A percentile compares a stretch with the other conserved stretches of the same genome.
phyloP scores from a whole-genome alignment of 2,113 vertebrate genomes.

The Ictidomys tridecemlineatus region DNA sequence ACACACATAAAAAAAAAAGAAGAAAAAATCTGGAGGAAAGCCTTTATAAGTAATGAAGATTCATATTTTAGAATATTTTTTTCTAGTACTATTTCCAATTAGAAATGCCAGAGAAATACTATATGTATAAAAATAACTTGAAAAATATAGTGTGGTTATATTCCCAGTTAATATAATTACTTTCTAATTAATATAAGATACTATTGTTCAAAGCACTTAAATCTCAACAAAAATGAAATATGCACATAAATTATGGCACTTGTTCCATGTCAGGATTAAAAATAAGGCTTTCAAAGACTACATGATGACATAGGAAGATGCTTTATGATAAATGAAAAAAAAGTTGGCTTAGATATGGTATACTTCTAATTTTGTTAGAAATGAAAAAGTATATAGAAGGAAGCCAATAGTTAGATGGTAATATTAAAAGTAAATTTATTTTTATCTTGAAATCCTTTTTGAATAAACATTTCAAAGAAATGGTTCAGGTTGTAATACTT shows the following conservation, averaged over 20 bases:
- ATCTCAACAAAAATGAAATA: constrained; percentile 65
- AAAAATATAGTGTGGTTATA: constrained; percentile 24
- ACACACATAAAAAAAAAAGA: neutral
- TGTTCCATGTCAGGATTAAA: constrained; percentile 40
- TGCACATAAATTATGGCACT: constrained; percentile 34
- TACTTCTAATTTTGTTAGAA: constrained; percentile 49
- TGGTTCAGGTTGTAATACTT: constrained; percentile 49
- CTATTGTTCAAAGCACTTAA: constrained; percentile 20
- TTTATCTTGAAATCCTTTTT: constrained; percentile 66
- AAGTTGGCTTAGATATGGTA: neutral
- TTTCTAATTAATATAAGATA: constrained; percentile 54
- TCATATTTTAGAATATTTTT: constrained; percentile 15
- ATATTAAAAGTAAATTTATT: constrained; percentile 78
- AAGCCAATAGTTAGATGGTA: constrained; percentile 63
- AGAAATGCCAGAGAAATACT: constrained; percentile 33
- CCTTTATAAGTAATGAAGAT: constrained; percentile 28
- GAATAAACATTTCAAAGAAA: constrained; percentile 69
- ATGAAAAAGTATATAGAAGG: constrained; percentile 49
- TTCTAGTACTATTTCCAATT: constrained; percentile 55
- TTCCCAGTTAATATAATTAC: constrained; percentile 44
- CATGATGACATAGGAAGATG: constrained; percentile 24
- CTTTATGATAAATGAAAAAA: constrained; percentile 48
- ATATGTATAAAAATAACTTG: constrained; percentile 50
- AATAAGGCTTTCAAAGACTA: constrained; percentile 59
- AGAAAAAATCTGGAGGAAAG: neutral